Percentiles rank a stretch among this genome's conserved stretches.
These are phyloP conservation scores for Sturmia bella DNA, from an alignment of 2,888 invertebrate species.

Conservation along the genomic window DNA sequence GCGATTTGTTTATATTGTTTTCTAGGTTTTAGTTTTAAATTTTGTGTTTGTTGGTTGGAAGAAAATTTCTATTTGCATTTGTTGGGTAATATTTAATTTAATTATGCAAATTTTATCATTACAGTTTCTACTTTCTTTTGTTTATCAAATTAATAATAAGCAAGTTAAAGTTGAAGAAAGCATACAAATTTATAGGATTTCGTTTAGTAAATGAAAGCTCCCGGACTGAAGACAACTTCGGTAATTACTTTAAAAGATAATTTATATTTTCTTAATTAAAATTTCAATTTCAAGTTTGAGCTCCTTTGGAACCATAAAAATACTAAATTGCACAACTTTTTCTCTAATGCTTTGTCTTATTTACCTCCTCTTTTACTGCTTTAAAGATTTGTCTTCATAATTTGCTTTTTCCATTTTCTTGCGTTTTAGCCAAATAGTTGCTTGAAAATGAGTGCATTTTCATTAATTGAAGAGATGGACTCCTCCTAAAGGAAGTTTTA, in stretches of 20 bases:
- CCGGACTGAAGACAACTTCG: no score
- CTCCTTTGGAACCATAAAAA: no score
- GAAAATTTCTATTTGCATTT: slow-evolving; percentile 16
- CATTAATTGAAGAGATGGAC: slow-evolving; percentile 9
- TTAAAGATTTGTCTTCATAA: slow-evolving; percentile 32
- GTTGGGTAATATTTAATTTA: slow-evolving; percentile 44
- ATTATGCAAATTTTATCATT: slow-evolving; percentile 43
- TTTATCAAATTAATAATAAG: neutral
- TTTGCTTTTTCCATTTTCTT: neutral
- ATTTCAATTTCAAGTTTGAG: no score
- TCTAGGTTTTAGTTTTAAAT: slow-evolving; percentile 22
- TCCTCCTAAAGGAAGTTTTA: neutral
- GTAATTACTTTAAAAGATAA: no score
- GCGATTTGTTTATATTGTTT: slow-evolving; percentile 16
- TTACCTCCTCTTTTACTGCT: neutral
- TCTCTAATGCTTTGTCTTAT: neutral
- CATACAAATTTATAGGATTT: slow-evolving; percentile 2
- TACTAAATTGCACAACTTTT: no score
- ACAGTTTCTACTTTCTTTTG: neutral
- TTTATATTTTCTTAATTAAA: no score
- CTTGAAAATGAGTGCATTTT: neutral
- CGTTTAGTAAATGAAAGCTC: no score
- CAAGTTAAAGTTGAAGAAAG: neutral
- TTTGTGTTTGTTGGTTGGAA: slow-evolving; percentile 15
- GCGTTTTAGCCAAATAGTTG: neutral